Percentiles rank a stretch among this genome's conserved stretches.
These are phyloP conservation scores for Acrocephalus scirpaceus DNA, from an alignment of 2,797 vertebrate species.

Conservation along the genomic window DNA sequence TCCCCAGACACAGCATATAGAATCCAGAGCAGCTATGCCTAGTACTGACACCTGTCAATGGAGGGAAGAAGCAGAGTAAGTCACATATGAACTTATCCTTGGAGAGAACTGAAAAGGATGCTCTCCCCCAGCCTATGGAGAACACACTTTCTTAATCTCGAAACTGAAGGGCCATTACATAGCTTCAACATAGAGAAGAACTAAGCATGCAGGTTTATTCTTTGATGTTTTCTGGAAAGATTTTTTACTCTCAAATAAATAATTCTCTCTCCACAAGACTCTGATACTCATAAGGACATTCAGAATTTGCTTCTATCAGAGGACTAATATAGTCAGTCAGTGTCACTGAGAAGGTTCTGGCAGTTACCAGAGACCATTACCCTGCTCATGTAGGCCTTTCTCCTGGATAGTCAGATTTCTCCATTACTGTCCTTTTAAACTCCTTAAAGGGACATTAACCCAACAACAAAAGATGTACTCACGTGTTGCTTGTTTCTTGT, in stretches of 20 bases:
- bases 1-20: background rate
- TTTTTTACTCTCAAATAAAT: background rate
- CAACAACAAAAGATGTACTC: background rate
- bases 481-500: background rate
- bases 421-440: background rate
- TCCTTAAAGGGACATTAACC: background rate
- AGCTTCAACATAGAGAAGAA: background rate
- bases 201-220: background rate
- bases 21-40: background rate
- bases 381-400: background rate
- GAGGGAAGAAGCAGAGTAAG: background rate
- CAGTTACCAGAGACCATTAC: background rate
- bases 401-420: background rate
- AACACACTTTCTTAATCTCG: background rate
- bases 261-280: background rate
- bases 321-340: background rate
- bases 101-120: background rate
- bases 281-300: background rate
- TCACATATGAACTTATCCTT: background rate
- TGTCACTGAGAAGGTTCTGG: background rate
- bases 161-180: background rate
- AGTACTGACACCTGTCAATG: background rate
- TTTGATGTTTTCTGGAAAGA: background rate
- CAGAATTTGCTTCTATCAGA: background rate
- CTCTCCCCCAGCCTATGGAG: background rate